Percentiles rank a stretch among this genome's conserved stretches.
These are phyloP conservation scores for Tympanuchus pallidicinctus DNA, from an alignment of 2,113 vertebrate species.

Conservation along the genomic window DNA sequence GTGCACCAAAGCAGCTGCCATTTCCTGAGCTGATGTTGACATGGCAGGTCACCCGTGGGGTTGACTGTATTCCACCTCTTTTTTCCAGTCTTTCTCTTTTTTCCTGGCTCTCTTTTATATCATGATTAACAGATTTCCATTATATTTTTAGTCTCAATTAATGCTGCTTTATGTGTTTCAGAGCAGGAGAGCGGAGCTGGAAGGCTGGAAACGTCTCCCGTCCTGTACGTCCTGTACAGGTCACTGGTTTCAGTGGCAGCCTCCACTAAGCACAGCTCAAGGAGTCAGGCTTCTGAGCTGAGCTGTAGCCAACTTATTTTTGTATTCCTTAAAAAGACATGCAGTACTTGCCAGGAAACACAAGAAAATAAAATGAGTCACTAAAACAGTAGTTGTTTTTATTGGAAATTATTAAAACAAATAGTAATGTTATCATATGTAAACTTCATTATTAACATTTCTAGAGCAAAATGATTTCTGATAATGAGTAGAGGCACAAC, in stretches of 20 bases:
- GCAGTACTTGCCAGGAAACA: slow-evolving; percentile 43
- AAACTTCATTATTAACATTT: slow-evolving; percentile 68
- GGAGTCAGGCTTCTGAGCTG: slow-evolving; percentile 1
- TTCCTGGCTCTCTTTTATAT: not conserved
- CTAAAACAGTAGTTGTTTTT: slow-evolving; percentile 44
- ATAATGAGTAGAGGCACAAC: slow-evolving; percentile 25
- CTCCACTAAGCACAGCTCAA: not conserved
- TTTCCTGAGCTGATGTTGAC: not conserved
- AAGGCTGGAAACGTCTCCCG: not conserved
- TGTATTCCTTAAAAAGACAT: slow-evolving; percentile 37
- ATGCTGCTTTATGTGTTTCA: not conserved
- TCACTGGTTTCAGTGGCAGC: not conserved
- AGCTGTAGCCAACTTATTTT: slow-evolving; percentile 27
- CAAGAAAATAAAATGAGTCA: slow-evolving; percentile 64
- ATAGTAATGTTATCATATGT: slow-evolving; percentile 57
- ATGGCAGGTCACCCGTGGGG: not conserved
- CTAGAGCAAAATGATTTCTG: slow-evolving; percentile 41
- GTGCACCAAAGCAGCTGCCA: not conserved
- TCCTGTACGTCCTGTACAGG: not conserved
- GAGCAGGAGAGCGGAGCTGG: not conserved
- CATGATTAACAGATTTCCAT: not conserved
- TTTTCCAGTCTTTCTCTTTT: not conserved
- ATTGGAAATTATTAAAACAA: slow-evolving; percentile 60
- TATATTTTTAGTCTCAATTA: not conserved
- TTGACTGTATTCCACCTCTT: not conserved